Conservation (phyloP, 2,888 invertebrate genomes). For the Belgica antarctica region DNA sequence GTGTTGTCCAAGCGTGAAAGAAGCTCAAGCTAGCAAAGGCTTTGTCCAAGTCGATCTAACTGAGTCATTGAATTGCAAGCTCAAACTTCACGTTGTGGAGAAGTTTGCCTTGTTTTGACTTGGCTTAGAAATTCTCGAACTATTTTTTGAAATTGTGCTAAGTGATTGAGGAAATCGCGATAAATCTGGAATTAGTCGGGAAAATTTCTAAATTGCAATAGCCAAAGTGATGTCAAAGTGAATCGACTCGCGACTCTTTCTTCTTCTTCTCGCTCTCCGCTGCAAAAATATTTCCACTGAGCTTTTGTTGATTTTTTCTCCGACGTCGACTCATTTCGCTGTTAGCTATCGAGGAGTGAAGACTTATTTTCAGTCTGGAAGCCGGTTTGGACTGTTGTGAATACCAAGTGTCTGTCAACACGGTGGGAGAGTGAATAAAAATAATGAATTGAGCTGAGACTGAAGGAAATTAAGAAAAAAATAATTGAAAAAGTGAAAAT, state of each 20-base stretch:
- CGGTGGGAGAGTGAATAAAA: not conserved
- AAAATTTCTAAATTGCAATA: too few species aligned
- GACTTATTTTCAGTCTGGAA: not conserved
- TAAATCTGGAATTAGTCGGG: too few species aligned
- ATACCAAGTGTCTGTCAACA: not conserved
- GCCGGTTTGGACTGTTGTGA: not conserved
- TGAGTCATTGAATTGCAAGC: too few species aligned
- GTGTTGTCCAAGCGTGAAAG: too few species aligned
- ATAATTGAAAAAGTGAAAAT: not conserved
- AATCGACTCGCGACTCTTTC: not conserved
- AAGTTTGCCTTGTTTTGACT: too few species aligned
- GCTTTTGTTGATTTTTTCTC: not conserved
- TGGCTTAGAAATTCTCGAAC: too few species aligned
- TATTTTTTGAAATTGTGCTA: too few species aligned
- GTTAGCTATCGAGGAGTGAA: not conserved
- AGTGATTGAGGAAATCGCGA: too few species aligned
- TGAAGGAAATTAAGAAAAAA: not conserved
- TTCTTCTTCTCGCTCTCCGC: not conserved
- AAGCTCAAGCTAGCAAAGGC: too few species aligned
- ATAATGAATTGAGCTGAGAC: not conserved
- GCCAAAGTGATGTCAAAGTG: too few species aligned
- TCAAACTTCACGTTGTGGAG: too few species aligned
- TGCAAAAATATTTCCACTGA: not conserved
- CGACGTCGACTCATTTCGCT: not conserved
- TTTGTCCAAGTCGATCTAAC: too few species aligned